Percentiles rank a stretch among this genome's conserved stretches.
Conservation (phyloP, 2,888 invertebrate species). For the Dasysyrphus tricinctus region DNA sequence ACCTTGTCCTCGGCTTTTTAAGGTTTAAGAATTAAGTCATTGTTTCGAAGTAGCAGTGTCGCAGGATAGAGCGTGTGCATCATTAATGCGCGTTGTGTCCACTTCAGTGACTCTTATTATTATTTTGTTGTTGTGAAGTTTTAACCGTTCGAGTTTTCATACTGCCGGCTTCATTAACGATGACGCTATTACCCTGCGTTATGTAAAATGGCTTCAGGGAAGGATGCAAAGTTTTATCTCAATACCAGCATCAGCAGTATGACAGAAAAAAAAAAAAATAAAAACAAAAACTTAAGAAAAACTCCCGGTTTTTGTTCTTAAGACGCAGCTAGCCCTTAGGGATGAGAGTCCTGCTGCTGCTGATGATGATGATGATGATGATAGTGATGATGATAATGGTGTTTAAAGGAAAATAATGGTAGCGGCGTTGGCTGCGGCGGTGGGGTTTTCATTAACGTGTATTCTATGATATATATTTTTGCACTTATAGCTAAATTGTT, state of each 20-base stretch:
- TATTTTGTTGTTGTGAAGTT: slow-evolving; percentile 26
- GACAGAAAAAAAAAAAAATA: slow-evolving; percentile 4
- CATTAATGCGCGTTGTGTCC: slow-evolving; percentile 61
- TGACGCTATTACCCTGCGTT: slow-evolving; percentile 47
- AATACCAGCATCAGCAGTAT: slow-evolving; percentile 2
- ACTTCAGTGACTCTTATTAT: slow-evolving; percentile 43
- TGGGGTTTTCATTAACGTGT: slow-evolving; percentile 47
- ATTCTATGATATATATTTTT: slow-evolving; percentile 2
- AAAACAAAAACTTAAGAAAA: slow-evolving; percentile 6
- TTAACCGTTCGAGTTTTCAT: background rate
- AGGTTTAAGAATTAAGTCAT: slow-evolving; percentile 7
- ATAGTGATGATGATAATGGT: slow-evolving; percentile 31
- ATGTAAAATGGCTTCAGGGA: slow-evolving; percentile 47
- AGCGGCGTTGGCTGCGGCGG: background rate
- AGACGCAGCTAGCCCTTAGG: slow-evolving; percentile 38
- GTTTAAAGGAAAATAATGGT: background rate
- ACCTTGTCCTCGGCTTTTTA: slow-evolving; percentile 27
- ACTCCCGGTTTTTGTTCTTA: slow-evolving; percentile 38
- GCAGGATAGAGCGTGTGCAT: slow-evolving; percentile 38
- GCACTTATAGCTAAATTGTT: slow-evolving; percentile 18
- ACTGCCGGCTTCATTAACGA: slow-evolving; percentile 61
- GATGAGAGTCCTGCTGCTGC: slow-evolving; percentile 3
- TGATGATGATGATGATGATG: slow-evolving; percentile 36
- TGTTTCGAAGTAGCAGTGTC: slow-evolving; percentile 33
- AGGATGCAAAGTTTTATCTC: slow-evolving; percentile 57